These are phyloP conservation scores for Agriotes lineatus DNA, from an alignment of 2,888 invertebrate species.

Conservation along the genomic window DNA sequence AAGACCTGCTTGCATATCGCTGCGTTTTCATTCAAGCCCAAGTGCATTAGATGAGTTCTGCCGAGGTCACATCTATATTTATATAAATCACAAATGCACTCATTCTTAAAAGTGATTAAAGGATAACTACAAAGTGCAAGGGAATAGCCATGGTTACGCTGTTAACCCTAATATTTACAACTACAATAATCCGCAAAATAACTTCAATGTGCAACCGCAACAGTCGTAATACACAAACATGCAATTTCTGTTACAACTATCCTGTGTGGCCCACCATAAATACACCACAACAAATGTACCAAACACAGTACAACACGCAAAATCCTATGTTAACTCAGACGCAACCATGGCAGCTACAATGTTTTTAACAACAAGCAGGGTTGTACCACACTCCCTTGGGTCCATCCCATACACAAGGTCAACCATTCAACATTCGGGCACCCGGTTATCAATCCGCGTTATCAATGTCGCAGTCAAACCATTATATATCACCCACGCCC, in stretches of 20 bases:
- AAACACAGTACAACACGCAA: no score
- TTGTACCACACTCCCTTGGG: no score
- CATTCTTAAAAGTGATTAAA: neutral
- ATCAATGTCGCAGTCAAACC: no score
- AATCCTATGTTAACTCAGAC: no score
- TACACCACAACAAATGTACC: no score
- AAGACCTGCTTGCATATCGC: neutral
- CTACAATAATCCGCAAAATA: neutral
- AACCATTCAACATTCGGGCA: no score
- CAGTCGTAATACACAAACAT: neutral
- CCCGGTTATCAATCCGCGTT: no score
- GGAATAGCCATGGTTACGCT: neutral
- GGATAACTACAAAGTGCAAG: constrained; percentile 2
- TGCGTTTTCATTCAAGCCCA: neutral
- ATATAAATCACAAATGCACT: neutral
- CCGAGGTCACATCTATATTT: neutral
- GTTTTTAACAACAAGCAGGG: no score
- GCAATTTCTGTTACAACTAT: neutral
- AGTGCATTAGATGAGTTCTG: neutral
- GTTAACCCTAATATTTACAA: neutral
- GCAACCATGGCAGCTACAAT: no score
- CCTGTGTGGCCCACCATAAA: neutral
- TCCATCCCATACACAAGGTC: no score
- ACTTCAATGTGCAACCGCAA: neutral
- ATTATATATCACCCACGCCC: no score